A percentile compares a stretch with the other conserved stretches of the same genome.
Evolutionary conservation across 2,888 invertebrate species (phyloP).

Genomic region (Dolomedes plantarius): DNA sequence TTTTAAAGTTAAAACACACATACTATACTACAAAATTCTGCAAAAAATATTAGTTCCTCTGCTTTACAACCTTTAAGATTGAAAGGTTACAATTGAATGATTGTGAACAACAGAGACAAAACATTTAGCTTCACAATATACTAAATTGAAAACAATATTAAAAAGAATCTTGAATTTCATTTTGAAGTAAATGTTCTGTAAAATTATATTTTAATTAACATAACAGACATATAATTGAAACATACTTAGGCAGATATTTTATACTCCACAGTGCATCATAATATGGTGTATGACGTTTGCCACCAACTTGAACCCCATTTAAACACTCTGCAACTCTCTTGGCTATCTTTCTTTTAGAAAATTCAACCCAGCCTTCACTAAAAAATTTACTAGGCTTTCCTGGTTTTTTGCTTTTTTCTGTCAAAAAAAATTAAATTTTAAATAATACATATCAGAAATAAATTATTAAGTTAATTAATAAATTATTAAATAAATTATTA

Average conservation of each 20-base stretch:
- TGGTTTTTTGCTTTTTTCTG: constrained; percentile 68
- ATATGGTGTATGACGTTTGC: constrained; percentile 89
- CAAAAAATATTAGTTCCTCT: no score
- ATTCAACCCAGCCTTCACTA: constrained; percentile 97
- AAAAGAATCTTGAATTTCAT: no score
- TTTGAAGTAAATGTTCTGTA: no score
- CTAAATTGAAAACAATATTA: no score
- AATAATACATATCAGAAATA: neutral
- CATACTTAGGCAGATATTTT: constrained; percentile 89
- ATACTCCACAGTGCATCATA: constrained; percentile 96
- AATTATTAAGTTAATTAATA: neutral
- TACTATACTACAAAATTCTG: no score
- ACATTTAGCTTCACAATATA: no score
- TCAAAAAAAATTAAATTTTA: constrained; percentile 49
- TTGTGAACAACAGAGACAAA: no score
- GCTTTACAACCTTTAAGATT: no score
- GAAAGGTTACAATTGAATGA: no score
- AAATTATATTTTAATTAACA: no score
- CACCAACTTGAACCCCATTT: constrained; percentile 90
- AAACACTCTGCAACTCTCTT: constrained; percentile 88
- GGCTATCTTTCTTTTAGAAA: constrained; percentile 89
- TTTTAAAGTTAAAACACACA: no score
- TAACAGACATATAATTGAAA: no score
- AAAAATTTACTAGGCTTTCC: constrained; percentile 78
- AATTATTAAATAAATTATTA: neutral